Base-by-base conservation (phyloP, 2,113 vertebrate species). In the Salminus brasiliensis region DNA sequence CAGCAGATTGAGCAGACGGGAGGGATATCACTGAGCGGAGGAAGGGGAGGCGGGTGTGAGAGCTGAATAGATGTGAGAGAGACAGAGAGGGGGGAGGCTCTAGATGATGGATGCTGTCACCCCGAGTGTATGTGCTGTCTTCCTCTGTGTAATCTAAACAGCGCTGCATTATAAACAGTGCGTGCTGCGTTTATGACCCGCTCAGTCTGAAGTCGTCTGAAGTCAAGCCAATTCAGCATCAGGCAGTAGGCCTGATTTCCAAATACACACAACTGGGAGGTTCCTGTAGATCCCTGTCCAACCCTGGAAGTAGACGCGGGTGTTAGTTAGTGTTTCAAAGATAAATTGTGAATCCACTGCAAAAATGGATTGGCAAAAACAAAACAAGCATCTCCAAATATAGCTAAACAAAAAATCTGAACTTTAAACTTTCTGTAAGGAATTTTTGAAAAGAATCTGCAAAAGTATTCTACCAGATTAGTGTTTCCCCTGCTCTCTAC, bases 81-180 rank as follows among this genome's bases (percentile, higher is more conserved):
- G 78, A 74, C 25, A 39, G 36, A 53, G 60, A 55, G 85, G 4
- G 60, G 39, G 41, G 0, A 83, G 60, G 80, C 23, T 49, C 10
- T 25, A 36, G 74, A 81, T 88, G 84, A 86, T 82, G 67, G 68
- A 89, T 83, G 74, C 80, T 80, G 70, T 85, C 47, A 36, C 59
- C 74, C 59, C 34, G 77, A 81, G 78, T 65, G 43, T 81, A 67
- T 81, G 79, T 25, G 49, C 76, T 85, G 84, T 72, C 88, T 74
- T 78, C 39, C 43, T 39, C 32, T 74, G 74, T 66, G 49, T 69
- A 43, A 75, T 79, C 70, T 70, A 43, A 84, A 83, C 77, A 70
- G 78, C 13, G 47, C 45, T 85, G 76, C 78, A 82, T 85, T 85
- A 87, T 76, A 78, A 85, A 87, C 85, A 75, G 7, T 52, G 74